A percentile compares a stretch with the other conserved stretches of the same genome.
Conservation (phyloP, 35 echinoderm and acorn worm species). For the Holothuria glaberrima region DNA sequence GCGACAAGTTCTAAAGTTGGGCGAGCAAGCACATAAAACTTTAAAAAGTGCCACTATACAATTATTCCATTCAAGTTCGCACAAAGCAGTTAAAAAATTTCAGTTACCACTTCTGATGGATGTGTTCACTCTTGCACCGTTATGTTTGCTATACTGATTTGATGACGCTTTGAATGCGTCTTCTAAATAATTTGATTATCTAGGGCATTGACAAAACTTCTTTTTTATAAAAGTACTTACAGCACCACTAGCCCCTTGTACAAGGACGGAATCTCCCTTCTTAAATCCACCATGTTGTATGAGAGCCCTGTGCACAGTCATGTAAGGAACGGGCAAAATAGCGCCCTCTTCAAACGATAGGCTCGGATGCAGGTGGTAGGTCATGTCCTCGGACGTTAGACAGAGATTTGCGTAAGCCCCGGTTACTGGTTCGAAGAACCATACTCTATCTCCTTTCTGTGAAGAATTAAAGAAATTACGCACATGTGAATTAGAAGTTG, state of each 20-base stretch:
- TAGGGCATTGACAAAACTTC: too few relatives aligned
- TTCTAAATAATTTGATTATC: too few relatives aligned
- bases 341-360: slow-evolving; percentile 79
- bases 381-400: slow-evolving; percentile 40
- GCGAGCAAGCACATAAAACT: too few relatives aligned
- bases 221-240: slow-evolving; percentile 73
- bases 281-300: slow-evolving; percentile 51
- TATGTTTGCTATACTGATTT: too few relatives aligned
- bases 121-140: too few relatives aligned
- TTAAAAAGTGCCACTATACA: too few relatives aligned
- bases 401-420: slow-evolving; percentile 64
- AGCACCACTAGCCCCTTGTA: slow-evolving; percentile 78
- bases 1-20: too few relatives aligned
- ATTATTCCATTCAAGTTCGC: too few relatives aligned
- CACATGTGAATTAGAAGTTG: too few relatives aligned
- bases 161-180: too few relatives aligned
- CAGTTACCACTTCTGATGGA: too few relatives aligned
- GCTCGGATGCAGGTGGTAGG: slow-evolving; percentile 52
- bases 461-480: background rate
- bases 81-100: too few relatives aligned
- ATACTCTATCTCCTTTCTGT: slow-evolving; percentile 77
- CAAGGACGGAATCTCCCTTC: slow-evolving; percentile 68
- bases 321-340: slow-evolving; percentile 75
- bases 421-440: slow-evolving; percentile 37
- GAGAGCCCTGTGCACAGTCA: slow-evolving; percentile 68